Base-by-base conservation (phyloP, 2,113 vertebrate species). In the Sebastes schlegelii region DNA sequence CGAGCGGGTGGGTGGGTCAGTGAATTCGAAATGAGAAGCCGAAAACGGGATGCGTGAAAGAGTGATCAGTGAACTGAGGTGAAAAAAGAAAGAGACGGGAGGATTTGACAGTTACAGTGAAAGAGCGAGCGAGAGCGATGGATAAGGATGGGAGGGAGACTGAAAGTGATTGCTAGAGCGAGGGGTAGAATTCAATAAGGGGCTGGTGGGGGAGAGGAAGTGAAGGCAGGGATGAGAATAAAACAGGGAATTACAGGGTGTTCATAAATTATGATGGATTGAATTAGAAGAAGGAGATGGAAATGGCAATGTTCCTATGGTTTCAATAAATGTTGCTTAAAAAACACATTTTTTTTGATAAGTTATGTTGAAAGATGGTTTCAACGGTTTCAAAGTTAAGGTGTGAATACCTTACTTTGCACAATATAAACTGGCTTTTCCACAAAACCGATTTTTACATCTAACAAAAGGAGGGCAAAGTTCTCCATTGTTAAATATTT, bases 81-180 rank as follows among this genome's bases (percentile, higher is more conserved):
- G 62, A 43, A 57, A 58, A 74, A 61, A 54, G 12, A 46, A 21
- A 51, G 66, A 70, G 40, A 45, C 26, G 6, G 21, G 43, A 58
- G 66, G 65, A 66, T 81, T 55, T 81, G 77, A 89, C 87, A 84
- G 80, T 34, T 63, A 83, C 76, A 65, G 54, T 21, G 71, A 46
- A 43, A 61, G 42, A 60, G 60, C 57, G 43, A n/a, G 43, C 72
- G 43, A 60, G 66, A 82, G 71, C 40, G 60, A 67, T 12, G 8
- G 52, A 72, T 67, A 82, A 72, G n/a, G 51, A 66, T 16, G 11
- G 54, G 16, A 74, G 61, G 8, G 57, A 84, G 62, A 26, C 43
- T 70, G 17, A 66, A 23, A 62, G 63, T 46, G 77, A 54, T 17
- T 13, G 70, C 60, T 46, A 19, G 65, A 82, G 79, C 4, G 26